A percentile compares a stretch with the other conserved stretches of the same genome.
These are phyloP conservation scores for Lepidocolaptes lacrymiger DNA, from an alignment of 2,797 vertebrate genomes.

Conservation along the genomic window DNA sequence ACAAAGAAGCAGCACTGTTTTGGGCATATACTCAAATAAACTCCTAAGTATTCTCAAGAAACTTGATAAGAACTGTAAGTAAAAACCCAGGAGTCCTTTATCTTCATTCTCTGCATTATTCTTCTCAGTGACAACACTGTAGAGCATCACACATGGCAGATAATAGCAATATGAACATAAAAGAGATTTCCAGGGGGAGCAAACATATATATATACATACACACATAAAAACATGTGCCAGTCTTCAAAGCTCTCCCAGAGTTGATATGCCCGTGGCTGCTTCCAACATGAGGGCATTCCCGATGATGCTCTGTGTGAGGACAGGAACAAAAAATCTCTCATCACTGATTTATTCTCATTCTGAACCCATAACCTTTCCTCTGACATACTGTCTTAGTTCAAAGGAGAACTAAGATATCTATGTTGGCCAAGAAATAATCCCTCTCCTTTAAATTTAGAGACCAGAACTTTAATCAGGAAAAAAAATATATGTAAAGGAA, in stretches of 20 bases:
- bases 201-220: not conserved
- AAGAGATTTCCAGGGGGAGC: not conserved
- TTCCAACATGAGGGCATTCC: not conserved
- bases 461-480: too few relatives aligned
- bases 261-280: not conserved
- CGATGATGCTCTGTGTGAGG: not conserved
- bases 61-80: not conserved
- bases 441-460: too few relatives aligned
- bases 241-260: not conserved
- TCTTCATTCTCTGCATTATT: not conserved
- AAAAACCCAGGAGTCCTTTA: not conserved
- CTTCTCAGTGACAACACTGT: not conserved
- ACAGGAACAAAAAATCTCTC: not conserved
- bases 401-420: too few relatives aligned
- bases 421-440: too few relatives aligned
- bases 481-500: too few relatives aligned
- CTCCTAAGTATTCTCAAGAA: not conserved
- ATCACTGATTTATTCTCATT: not conserved
- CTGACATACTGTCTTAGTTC: too few relatives aligned
- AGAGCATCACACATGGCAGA: not conserved
- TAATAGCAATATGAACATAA: not conserved
- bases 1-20: not conserved
- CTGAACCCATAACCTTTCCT: not conserved
- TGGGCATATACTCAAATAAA: not conserved
- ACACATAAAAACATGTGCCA: not conserved